A percentile compares a stretch with the other conserved stretches of the same genome.
These are phyloP conservation scores for Trachurus trachurus DNA, from an alignment of 2,797 vertebrate genomes.

Conservation along the genomic window DNA sequence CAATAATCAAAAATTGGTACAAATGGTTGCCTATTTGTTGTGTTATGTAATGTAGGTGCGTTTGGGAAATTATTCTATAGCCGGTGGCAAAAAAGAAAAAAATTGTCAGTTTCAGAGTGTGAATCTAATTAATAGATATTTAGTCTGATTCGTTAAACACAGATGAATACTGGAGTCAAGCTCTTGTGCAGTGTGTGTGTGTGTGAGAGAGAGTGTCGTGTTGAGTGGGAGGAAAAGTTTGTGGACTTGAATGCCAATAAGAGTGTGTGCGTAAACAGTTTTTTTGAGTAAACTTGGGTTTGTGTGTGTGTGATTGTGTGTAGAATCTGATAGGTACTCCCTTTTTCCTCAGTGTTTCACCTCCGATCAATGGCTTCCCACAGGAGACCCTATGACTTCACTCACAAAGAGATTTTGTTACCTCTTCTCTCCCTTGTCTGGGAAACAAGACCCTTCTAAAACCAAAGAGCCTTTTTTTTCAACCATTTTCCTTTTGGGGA, in stretches of 20 bases:
- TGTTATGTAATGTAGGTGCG: slow-evolving; percentile 5
- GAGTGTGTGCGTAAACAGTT: slow-evolving; percentile 43
- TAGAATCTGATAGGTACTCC: slow-evolving; percentile 77
- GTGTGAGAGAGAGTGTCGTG: slow-evolving; percentile 4
- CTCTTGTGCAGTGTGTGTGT: slow-evolving; percentile 17
- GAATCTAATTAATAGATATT: slow-evolving; percentile 54
- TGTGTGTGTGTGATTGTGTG: slow-evolving; percentile 47
- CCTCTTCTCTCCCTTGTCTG: slow-evolving; percentile 66
- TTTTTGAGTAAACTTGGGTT: slow-evolving; percentile 35
- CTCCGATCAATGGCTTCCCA: slow-evolving; percentile 82
- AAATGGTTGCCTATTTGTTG: slow-evolving; percentile 42
- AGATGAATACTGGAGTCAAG: slow-evolving; percentile 50
- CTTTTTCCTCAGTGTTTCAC: slow-evolving; percentile 70
- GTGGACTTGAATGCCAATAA: slow-evolving; percentile 50
- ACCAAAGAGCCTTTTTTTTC: slow-evolving; percentile 55
- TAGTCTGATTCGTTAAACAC: slow-evolving; percentile 46
- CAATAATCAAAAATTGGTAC: slow-evolving; percentile 44
- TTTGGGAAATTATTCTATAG: slow-evolving; percentile 32
- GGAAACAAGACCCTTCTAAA: slow-evolving; percentile 79
- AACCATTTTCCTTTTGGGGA: slow-evolving; percentile 63
- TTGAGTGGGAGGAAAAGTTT: slow-evolving; percentile 52
- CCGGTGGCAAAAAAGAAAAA: slow-evolving; percentile 11
- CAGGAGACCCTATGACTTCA: slow-evolving; percentile 84
- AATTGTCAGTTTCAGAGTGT: slow-evolving; percentile 13
- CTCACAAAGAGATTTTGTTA: slow-evolving; percentile 83